A percentile compares a stretch with the other conserved stretches of the same genome.
phyloP scores from a whole-genome alignment of 2,888 invertebrate genomes.

The Tinea trinotella region DNA sequence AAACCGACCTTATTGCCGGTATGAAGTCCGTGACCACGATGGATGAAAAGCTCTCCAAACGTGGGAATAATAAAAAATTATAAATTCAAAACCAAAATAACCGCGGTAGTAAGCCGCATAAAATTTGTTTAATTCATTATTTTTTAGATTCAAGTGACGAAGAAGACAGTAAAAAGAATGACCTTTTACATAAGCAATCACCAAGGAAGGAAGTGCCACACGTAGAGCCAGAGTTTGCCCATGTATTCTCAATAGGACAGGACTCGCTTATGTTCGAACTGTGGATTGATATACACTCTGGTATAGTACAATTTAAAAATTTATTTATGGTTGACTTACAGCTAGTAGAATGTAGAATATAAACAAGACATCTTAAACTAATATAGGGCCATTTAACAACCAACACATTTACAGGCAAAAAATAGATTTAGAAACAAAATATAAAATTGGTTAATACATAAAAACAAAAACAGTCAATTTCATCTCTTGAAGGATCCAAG shows the following conservation, averaged over 20 bases:
- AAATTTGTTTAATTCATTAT: not conserved
- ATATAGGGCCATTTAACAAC: not conserved
- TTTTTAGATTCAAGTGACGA: constrained; percentile 12
- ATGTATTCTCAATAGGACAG: constrained; percentile 75
- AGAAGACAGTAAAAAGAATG: constrained; percentile 14
- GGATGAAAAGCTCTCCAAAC: too few relatives aligned
- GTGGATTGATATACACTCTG: constrained; percentile 69
- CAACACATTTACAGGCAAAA: constrained; percentile 20
- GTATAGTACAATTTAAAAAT: constrained; percentile 28
- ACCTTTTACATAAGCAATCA: not conserved
- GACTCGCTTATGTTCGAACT: constrained; percentile 75
- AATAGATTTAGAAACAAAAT: too few relatives aligned
- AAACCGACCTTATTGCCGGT: too few relatives aligned
- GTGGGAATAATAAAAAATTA: too few relatives aligned
- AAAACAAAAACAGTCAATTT: too few relatives aligned
- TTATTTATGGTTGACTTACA: not conserved
- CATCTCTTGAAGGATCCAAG: too few relatives aligned
- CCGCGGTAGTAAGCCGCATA: too few relatives aligned
- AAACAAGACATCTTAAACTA: too few relatives aligned
- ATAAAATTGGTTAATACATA: too few relatives aligned
- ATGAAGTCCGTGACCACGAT: too few relatives aligned
- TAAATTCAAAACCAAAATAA: too few relatives aligned
- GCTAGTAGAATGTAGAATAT: too few relatives aligned
- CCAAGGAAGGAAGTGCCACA: not conserved
- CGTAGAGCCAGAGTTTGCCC: constrained; percentile 39